Base-by-base conservation (phyloP, 1,140 invertebrate species). In the Penaeus vannamei region DNA sequence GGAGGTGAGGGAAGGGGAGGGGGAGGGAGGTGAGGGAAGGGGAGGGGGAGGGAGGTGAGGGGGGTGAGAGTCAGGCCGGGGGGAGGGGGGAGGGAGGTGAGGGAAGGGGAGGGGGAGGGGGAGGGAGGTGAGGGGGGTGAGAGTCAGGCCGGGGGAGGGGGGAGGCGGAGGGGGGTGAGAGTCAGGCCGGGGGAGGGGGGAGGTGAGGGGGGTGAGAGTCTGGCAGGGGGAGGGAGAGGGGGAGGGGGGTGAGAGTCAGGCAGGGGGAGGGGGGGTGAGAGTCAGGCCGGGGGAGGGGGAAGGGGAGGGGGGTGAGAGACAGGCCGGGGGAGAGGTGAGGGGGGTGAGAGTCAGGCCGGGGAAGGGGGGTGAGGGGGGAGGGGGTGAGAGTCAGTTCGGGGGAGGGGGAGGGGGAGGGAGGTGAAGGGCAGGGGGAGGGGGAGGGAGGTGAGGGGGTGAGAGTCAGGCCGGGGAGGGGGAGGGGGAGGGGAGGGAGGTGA, bases 321-420 rank as follows among this genome's bases (percentile, higher is more conserved):
- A n/a, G n/a, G 92, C 62, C 92, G 84, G 42, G 46, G 64, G n/a
- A 23, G 66, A n/a, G 60, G 66, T n/a, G 10, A 12, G 8, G 53
- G 17, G 53, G 53, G 53, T 53, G 12, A 60, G 36, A 66, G 23
- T 85, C 69, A 72, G 64, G 66, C 36, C 19, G 83, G 19, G n/a
- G 23, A 29, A 3, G 17, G 29, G 42, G 29, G 23, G 17, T n/a
- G n/a, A n/a, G n/a, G n/a, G n/a, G n/a, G n/a, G n/a, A n/a, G n/a
- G n/a, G n/a, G n/a, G n/a, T n/a, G n/a, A n/a, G n/a, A n/a, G 20
- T 3, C 32, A 26, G 59, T 46, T n/a, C 19, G 83, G 29, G 62
- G 29, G 60, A 32, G 10, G 12, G 66, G n/a, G 26, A 3, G 29
- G 22, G 1, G 26, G n/a, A 36, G 2, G 20, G 19, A 42, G 42